These are phyloP conservation scores for Aspidiotus destructor DNA, from an alignment of 2,888 invertebrate species.

Conservation along the genomic window DNA sequence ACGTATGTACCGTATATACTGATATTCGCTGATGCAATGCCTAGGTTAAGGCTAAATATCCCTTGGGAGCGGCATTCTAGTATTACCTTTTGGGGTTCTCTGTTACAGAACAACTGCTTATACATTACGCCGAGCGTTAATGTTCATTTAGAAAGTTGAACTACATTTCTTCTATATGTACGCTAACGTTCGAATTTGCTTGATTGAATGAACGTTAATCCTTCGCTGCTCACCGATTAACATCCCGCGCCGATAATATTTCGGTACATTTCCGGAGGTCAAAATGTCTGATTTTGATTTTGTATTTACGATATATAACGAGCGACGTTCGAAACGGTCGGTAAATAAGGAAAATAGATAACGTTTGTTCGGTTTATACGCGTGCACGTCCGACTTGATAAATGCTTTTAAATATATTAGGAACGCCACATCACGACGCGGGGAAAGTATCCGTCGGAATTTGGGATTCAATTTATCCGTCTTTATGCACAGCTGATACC, in stretches of 20 bases:
- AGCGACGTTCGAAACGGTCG: neutral
- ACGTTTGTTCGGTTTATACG: neutral
- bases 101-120: slow-evolving; percentile 21
- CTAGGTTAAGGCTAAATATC: slow-evolving; percentile 31
- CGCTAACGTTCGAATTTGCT: neutral
- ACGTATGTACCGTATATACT: no score
- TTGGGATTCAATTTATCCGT: no score
- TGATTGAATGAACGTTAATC: neutral
- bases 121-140: slow-evolving; percentile 18
- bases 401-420: slow-evolving; percentile 2
- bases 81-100: slow-evolving; percentile 31
- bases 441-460: no score
- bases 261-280: neutral
- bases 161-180: slow-evolving; percentile 19
- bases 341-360: neutral
- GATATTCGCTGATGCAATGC: slow-evolving; percentile 16
- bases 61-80: slow-evolving; percentile 29
- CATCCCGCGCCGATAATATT: neutral
- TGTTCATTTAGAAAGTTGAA: slow-evolving; percentile 27
- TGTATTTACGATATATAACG: neutral
- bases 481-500: no score
- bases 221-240: slow-evolving; percentile 2
- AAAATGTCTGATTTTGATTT: slow-evolving; percentile 2
- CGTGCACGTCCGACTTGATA: neutral
- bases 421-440: neutral